A percentile compares a stretch with the other conserved stretches of the same genome.
These are phyloP conservation scores for Trichogramma pretiosum DNA, from an alignment of 1,140 invertebrate genomes.

Conservation along the genomic window DNA sequence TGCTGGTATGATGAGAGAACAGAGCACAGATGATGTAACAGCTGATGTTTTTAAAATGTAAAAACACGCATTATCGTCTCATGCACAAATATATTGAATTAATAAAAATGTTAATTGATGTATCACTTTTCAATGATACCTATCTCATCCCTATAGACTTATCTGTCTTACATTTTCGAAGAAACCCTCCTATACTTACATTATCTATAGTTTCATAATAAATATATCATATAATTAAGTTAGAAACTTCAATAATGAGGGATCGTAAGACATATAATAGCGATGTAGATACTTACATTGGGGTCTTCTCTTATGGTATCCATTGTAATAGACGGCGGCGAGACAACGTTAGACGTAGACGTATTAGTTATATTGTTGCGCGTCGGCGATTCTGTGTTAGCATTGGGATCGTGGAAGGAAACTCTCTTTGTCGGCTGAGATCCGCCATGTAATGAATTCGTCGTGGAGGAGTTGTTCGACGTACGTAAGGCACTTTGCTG, in stretches of 20 bases:
- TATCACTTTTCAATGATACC: conserved; percentile 9
- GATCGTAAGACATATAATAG: too few relatives aligned
- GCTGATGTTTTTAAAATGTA: too few relatives aligned
- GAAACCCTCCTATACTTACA: conserved; percentile 26
- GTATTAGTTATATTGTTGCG: conserved; percentile 22
- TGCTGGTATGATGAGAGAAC: conserved; percentile 5
- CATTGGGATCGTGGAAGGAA: conserved; percentile 65
- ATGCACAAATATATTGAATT: too few relatives aligned
- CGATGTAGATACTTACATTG: conserved; percentile 54
- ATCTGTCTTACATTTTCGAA: conserved; percentile 36
- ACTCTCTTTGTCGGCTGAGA: conserved; percentile 50
- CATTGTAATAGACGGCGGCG: conserved; percentile 40
- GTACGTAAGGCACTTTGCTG: conserved; percentile 44
- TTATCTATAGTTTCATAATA: too few relatives aligned
- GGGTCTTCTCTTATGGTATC: conserved; percentile 68
- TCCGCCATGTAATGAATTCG: conserved; percentile 35
- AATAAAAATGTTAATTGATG: conserved; percentile 8
- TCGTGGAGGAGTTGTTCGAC: conserved; percentile 40
- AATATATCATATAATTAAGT: too few relatives aligned
- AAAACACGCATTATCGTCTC: conserved; percentile 16
- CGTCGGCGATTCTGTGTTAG: conserved; percentile 45
- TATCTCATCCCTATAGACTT: conserved; percentile 24
- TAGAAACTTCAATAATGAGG: too few relatives aligned
- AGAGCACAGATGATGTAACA: conserved; percentile 11
- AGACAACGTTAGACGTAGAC: conserved; percentile 27